Percentiles rank a stretch among this genome's conserved stretches.
Evolutionary conservation across 53 echinoderm and acorn worm species (phyloP).

Genomic region (Holothuria scabra): DNA sequence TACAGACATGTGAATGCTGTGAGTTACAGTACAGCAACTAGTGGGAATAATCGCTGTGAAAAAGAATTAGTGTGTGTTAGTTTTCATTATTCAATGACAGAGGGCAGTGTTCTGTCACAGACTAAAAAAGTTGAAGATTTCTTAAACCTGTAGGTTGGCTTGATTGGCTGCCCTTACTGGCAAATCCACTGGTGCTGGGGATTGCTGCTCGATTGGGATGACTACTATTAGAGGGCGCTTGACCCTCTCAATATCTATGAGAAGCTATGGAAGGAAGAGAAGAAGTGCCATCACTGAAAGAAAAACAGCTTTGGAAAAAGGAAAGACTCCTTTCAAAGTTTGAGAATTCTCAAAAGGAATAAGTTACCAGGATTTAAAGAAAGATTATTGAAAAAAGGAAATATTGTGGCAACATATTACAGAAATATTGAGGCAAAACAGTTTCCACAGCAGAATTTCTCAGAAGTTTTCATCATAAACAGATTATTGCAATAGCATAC

Average conservation of each 20-base stretch:
- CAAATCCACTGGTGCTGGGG: slow-evolving; percentile 15
- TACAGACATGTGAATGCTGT: too few species aligned
- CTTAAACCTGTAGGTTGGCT: slow-evolving; percentile 37
- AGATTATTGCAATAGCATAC: too few species aligned
- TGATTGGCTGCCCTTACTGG: slow-evolving; percentile 12
- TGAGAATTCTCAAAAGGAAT: too few species aligned
- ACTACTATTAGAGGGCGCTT: slow-evolving; percentile 40
- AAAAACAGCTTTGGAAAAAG: not conserved
- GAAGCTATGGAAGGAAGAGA: slow-evolving; percentile 22
- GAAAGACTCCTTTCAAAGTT: too few species aligned
- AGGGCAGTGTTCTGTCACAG: too few species aligned
- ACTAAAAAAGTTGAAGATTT: not conserved
- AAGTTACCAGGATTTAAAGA: too few species aligned
- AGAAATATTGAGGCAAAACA: too few species aligned
- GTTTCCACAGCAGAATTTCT: too few species aligned
- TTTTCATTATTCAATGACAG: not conserved
- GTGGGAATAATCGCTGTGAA: slow-evolving; percentile 20
- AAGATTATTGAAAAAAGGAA: too few species aligned
- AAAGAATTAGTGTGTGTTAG: slow-evolving; percentile 21
- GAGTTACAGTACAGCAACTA: too few species aligned
- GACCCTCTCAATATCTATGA: slow-evolving; percentile 40
- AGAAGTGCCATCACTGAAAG: slow-evolving; percentile 4
- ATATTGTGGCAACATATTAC: too few species aligned
- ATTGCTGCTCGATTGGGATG: slow-evolving; percentile 40
- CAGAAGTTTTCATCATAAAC: too few species aligned